Evolutionary conservation across 1,140 invertebrate genomes (phyloP), one percentile per base, ranked within the genome.

Genomic region (Cylas formicarius): DNA sequence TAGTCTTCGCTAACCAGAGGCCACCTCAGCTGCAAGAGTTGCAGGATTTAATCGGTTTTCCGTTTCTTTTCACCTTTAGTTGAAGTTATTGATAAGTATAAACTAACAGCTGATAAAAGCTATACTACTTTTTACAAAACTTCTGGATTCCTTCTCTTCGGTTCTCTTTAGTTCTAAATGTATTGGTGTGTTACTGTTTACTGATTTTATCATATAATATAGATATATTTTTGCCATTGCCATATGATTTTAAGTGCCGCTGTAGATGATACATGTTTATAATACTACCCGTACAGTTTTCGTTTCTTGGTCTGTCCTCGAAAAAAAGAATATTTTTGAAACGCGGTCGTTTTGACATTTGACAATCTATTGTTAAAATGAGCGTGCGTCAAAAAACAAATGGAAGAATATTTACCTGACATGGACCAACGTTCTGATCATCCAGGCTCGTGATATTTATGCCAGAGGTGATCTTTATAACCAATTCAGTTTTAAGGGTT

Each of bases 171-270:
- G 48, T 49, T 57, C 57, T 52, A 47, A 55, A 44, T 44, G 50
- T 54, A 51, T 37, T 47, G 53, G 55, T 55, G 52, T 56, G 57
- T 59, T 55, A 57, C 56, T 50, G 50, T 58, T 48, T 41, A 48
- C 22, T 41, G 33, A 46, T 46, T 46, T 46, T 45, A 37, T 37
- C 17, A 46, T 31, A 11, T 34, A 22, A 37, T 38, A 40, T 40
- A 41, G 21, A 34, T 48, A 33, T 41, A 48, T 34, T 34, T 32
- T 48, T 48, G 44, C 33, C 44, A 39, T 35, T 48, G 45, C 37
- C 45, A 41, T 48, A 48, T 48, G 22, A 36, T 19, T 44, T 44
- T 5, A 5, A 19, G 24, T 44, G 43, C 43, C 38, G 38, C 17
- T 44, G 18, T 31, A 31, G 29, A 31, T 31, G 18, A 5, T 31